Percentiles rank a stretch among this genome's conserved stretches.
phyloP scores from a whole-genome alignment of 1,140 invertebrate species.

The Apis florea region DNA sequence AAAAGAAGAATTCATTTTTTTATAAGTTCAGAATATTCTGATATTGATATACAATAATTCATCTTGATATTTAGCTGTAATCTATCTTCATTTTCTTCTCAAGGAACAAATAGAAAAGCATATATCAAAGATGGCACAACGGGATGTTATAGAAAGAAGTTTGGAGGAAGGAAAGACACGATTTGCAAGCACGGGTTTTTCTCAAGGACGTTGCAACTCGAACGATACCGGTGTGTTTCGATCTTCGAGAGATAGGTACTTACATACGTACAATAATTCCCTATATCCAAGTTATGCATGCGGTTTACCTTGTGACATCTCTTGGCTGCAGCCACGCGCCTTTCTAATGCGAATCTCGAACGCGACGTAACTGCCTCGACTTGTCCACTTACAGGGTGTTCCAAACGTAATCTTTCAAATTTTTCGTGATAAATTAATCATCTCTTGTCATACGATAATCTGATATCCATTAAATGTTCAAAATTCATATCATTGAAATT shows the following conservation, averaged over 20 bases:
- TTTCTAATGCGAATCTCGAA: conserved; percentile 73
- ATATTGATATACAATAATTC: too few relatives aligned
- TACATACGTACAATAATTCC: conserved; percentile 70
- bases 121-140: neutral
- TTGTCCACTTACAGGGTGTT: conserved; percentile 27
- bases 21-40: too few relatives aligned
- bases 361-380: conserved; percentile 10
- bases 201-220: conserved; percentile 51
- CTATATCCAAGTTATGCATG: conserved; percentile 74
- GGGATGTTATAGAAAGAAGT: neutral
- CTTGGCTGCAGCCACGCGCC: conserved; percentile 62
- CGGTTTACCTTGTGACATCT: conserved; percentile 79
- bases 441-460: neutral
- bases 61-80: too few relatives aligned
- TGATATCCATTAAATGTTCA: neutral
- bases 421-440: neutral
- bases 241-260: conserved; percentile 48
- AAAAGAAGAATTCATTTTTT: too few relatives aligned
- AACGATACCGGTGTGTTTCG: conserved; percentile 24
- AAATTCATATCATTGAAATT: too few relatives aligned
- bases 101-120: too few relatives aligned
- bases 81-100: too few relatives aligned
- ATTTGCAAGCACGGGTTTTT: conserved; percentile 32
- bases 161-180: conserved; percentile 1
- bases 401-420: neutral